Base-by-base conservation (phyloP, 2,797 vertebrate genomes). In the Anabacerthia variegaticeps region DNA sequence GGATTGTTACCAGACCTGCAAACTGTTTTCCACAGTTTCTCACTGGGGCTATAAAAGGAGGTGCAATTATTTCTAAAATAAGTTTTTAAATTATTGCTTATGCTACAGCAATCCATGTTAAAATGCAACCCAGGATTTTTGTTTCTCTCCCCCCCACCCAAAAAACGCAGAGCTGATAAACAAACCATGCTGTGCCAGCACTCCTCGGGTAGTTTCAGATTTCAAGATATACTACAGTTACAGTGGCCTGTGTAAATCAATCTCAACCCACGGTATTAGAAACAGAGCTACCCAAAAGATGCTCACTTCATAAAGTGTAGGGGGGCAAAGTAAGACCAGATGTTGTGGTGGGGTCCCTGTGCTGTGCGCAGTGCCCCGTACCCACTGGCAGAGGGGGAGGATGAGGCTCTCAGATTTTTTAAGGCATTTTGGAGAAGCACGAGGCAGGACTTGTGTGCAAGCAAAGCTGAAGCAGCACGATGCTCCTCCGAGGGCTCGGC, bases 121-220 rank as follows among this genome's bases (percentile, higher is more conserved):
- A 95, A 96, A 88, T 24, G 63, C 80, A 94, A 49, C 46, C 23
- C 17, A 9, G 62, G 58, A 48, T 51, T 95, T 95, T 89, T 81
- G 80, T 73, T 93, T 91, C 83, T 63, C 79, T 85, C 41, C 21
- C 24, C 20, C 10, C 21, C 21, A 28, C 52, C 41, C 16, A 48
- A 39, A 39, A 62, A 85, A 92, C 26, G 52, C 81, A 88, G 41
- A 0, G 3, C 71, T 77, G 89, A 88, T 84, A 88, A 92, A 93
- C 85, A 90, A 95, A 86, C 56, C 72, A 28, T 93, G 73, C 85
- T 92, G 87, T 30, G 89, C 94, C 88, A 96, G 95, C 85, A 74
- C 61, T 87, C 41, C 71, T 90, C 66, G 23, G 44, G 73, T 83
- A 72, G 90, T 87, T 85, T 95, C 85, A 88, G 77, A 93, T 93